These are phyloP conservation scores for Zelleria hepariella DNA, from an alignment of 2,888 invertebrate genomes.

Conservation along the genomic window DNA sequence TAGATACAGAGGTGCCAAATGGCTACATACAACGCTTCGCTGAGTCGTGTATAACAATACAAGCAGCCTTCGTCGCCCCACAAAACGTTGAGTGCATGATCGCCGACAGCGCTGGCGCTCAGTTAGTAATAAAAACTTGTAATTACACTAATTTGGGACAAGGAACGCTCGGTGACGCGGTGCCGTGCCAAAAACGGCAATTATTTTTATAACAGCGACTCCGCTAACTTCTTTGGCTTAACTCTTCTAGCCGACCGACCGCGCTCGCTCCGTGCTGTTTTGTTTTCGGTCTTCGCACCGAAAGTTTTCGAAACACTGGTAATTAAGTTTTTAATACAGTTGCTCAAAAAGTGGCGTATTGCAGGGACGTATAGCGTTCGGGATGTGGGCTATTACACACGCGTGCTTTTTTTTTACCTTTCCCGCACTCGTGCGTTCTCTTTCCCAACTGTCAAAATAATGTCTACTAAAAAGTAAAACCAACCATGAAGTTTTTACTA, in stretches of 20 bases:
- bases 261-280: background rate
- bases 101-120: slow-evolving; percentile 57
- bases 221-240: slow-evolving; percentile 22
- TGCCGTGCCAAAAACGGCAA: slow-evolving; percentile 65
- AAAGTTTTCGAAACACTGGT: background rate
- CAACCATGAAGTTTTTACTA: too few relatives aligned
- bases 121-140: slow-evolving; percentile 67
- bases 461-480: too few relatives aligned
- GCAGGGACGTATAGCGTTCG: too few relatives aligned
- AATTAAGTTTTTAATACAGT: background rate
- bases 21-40: too few relatives aligned
- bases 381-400: too few relatives aligned
- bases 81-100: slow-evolving; percentile 28
- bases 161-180: slow-evolving; percentile 51
- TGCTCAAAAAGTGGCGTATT: too few relatives aligned
- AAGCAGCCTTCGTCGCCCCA: slow-evolving; percentile 1
- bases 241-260: background rate
- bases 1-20: too few relatives aligned
- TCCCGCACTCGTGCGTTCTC: too few relatives aligned
- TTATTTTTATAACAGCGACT: slow-evolving; percentile 55
- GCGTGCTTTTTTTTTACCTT: too few relatives aligned
- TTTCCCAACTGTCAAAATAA: too few relatives aligned
- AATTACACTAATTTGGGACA: slow-evolving; percentile 66
- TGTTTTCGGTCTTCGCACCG: background rate
- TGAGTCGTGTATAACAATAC: background rate